These are phyloP conservation scores for Lasioglossum zephyrum DNA, from an alignment of 2,888 invertebrate species.

Conservation along the genomic window DNA sequence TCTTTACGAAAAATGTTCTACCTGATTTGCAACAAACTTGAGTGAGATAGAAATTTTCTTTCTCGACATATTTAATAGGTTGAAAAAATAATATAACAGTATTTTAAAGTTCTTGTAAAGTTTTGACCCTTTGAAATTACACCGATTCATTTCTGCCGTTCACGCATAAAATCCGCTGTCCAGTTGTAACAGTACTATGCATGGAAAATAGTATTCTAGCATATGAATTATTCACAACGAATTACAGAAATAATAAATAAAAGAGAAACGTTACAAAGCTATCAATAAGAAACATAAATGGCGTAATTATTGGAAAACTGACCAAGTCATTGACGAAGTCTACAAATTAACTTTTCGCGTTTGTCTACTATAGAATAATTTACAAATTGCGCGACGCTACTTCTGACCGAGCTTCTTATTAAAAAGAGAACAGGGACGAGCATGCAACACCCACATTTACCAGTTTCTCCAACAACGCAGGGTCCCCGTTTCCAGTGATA, in stretches of 20 bases:
- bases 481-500: conserved; percentile 75
- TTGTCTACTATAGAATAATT: neutral
- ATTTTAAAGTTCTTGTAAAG: too few relatives aligned
- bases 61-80: too few relatives aligned
- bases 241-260: neutral
- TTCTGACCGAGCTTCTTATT: neutral
- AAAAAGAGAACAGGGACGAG: conserved; percentile 36
- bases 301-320: neutral
- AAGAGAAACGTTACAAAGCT: neutral
- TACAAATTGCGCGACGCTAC: neutral
- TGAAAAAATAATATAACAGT: too few relatives aligned
- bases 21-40: too few relatives aligned
- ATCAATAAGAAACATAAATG: neutral
- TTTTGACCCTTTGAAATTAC: too few relatives aligned
- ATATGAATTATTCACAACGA: neutral
- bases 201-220: too few relatives aligned
- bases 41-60: too few relatives aligned
- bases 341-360: neutral
- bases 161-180: too few relatives aligned
- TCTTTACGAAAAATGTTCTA: neutral
- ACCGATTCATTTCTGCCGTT: too few relatives aligned
- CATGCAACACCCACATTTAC: conserved; percentile 80
- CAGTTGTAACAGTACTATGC: too few relatives aligned
- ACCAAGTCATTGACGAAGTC: too few relatives aligned
- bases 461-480: conserved; percentile 80